Evolutionary conservation across 2,888 invertebrate genomes (phyloP).

Genomic region (Hypomecis atomaria): DNA sequence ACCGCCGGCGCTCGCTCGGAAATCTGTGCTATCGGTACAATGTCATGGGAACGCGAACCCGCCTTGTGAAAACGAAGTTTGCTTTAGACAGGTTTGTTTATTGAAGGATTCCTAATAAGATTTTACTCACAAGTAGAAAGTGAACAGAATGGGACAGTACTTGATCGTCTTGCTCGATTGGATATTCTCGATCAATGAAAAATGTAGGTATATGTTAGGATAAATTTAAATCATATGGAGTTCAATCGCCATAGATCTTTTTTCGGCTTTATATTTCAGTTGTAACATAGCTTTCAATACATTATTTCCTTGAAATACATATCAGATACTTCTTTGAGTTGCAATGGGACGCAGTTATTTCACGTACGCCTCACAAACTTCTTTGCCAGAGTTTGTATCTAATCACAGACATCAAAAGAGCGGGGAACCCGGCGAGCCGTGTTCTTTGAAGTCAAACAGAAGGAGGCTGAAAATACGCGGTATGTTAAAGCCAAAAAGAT

Average conservation of each 20-base stretch:
- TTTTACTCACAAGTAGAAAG: background rate
- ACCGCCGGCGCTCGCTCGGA: slow-evolving; percentile 19
- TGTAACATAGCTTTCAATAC: background rate
- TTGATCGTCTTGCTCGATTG: too few relatives aligned
- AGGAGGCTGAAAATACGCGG: background rate
- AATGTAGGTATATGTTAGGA: too few relatives aligned
- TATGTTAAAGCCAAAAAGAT: background rate
- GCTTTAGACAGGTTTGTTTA: background rate
- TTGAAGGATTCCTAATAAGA: background rate
- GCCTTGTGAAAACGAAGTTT: slow-evolving; percentile 10
- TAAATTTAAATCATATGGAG: background rate
- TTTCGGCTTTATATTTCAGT: background rate
- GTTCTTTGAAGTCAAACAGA: slow-evolving; percentile 26
- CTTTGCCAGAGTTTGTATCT: slow-evolving; percentile 19
- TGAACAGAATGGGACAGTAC: too few relatives aligned
- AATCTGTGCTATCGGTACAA: slow-evolving; percentile 41
- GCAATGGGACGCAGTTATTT: slow-evolving; percentile 21
- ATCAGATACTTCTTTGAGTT: background rate
- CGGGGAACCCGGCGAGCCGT: slow-evolving; percentile 5
- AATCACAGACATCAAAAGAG: slow-evolving; percentile 29
- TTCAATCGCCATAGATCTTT: background rate
- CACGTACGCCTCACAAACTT: slow-evolving; percentile 21
- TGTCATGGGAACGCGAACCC: slow-evolving; percentile 38
- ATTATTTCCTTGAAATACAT: slow-evolving; percentile 2
- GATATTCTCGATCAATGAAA: background rate